Percentiles rank a stretch among this genome's conserved stretches.
Conservation (phyloP, 2,888 invertebrate genomes). For the Temnothorax unifasciatus region DNA sequence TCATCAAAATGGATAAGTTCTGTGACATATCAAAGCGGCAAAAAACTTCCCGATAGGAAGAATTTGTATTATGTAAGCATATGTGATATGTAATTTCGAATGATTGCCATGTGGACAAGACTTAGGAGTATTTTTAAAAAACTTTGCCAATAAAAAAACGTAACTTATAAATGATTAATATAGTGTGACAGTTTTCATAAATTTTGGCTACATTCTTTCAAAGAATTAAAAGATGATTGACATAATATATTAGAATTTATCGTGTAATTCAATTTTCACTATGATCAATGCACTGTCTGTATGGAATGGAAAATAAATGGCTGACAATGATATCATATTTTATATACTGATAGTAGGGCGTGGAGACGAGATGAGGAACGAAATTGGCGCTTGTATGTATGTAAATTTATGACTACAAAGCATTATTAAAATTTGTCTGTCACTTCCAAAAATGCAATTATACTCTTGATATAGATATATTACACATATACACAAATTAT, state of each 20-base stretch:
- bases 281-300: conserved; percentile 51
- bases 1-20: conserved; percentile 75
- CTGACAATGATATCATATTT: conserved; percentile 80
- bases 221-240: conserved; percentile 3
- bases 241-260: conserved; percentile 18
- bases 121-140: not conserved
- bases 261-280: conserved; percentile 18
- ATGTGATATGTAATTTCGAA: not conserved
- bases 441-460: conserved; percentile 36
- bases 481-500: not conserved
- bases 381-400: conserved; percentile 41
- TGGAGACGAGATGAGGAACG: conserved; percentile 61
- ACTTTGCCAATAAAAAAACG: not conserved
- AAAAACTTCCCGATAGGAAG: conserved; percentile 65
- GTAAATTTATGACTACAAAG: conserved; percentile 17
- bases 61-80: not conserved
- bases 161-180: not conserved
- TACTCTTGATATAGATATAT: not conserved
- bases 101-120: not conserved
- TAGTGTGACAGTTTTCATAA: not conserved
- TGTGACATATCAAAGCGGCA: conserved; percentile 71
- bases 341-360: conserved; percentile 73
- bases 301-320: conserved; percentile 73
- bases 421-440: conserved; percentile 26
- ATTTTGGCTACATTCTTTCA: not conserved